phyloP scores from a whole-genome alignment of 2,113 vertebrate species.

The Cephalopholis sonnerati region DNA sequence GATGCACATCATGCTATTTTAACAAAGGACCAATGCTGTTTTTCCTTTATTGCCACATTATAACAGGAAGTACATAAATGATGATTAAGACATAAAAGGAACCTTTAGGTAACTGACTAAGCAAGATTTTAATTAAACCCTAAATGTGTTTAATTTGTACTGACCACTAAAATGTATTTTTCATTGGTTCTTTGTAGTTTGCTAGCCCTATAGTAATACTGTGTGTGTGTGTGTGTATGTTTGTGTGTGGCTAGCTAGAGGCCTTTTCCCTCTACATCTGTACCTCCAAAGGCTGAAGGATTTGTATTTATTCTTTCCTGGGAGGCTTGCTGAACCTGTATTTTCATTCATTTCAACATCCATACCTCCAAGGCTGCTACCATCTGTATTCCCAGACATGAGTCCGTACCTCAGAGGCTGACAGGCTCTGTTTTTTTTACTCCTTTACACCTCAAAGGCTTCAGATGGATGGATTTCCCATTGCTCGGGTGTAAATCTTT shows the following conservation, averaged over 20 bases:
- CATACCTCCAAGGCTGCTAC: slow-evolving; percentile 31
- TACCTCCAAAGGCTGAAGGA: slow-evolving; percentile 42
- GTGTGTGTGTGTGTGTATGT: not conserved
- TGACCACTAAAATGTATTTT: not conserved
- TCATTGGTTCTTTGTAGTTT: slow-evolving; percentile 6
- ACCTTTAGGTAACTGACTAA: not conserved
- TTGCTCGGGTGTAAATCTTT: slow-evolving; percentile 71
- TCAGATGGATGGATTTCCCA: slow-evolving; percentile 59
- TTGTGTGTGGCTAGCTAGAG: slow-evolving; percentile 17
- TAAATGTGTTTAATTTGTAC: not conserved
- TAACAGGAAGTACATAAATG: not conserved
- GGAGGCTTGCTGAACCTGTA: slow-evolving; percentile 40
- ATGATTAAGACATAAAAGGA: slow-evolving; percentile 4
- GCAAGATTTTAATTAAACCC: slow-evolving; percentile 15
- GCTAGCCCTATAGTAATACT: not conserved
- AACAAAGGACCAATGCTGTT: no score
- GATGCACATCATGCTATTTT: not conserved
- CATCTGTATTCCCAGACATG: slow-evolving; percentile 52
- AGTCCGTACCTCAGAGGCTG: slow-evolving; percentile 18
- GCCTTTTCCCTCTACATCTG: slow-evolving; percentile 36
- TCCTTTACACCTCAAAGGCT: slow-evolving; percentile 51
- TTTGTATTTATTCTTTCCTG: slow-evolving; percentile 44
- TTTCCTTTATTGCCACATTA: not conserved
- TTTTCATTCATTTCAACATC: slow-evolving; percentile 53
- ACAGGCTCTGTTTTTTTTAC: slow-evolving; percentile 31